Evolutionary conservation across 2,113 vertebrate genomes (phyloP).

Genomic region (Tympanuchus pallidicinctus): DNA sequence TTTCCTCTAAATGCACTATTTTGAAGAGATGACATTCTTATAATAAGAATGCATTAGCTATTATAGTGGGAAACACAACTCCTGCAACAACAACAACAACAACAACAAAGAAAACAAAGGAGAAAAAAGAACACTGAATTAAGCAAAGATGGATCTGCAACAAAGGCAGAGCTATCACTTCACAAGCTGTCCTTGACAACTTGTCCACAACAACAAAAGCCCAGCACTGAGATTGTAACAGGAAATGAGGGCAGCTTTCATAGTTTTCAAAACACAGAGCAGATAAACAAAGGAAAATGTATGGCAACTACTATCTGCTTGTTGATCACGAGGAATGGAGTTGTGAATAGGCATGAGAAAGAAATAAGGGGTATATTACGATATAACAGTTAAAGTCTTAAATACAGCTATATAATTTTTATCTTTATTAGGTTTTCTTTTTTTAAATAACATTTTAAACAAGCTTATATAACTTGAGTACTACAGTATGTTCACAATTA

Average conservation of each 20-base stretch:
- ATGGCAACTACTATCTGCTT: accelerated
- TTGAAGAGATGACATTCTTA: neutral
- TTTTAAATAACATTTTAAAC: neutral
- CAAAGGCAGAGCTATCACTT: neutral
- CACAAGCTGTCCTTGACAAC: neutral
- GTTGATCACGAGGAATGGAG: neutral
- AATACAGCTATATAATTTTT: neutral
- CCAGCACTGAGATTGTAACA: neutral
- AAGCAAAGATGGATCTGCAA: neutral
- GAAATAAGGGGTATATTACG: neutral
- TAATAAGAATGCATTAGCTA: neutral
- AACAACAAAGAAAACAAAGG: neutral
- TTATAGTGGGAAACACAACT: neutral
- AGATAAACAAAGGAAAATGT: neutral
- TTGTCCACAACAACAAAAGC: neutral
- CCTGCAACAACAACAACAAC: neutral
- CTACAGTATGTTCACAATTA: neutral
- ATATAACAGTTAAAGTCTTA: neutral
- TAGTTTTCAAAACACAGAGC: neutral
- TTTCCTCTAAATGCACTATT: neutral
- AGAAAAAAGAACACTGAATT: neutral
- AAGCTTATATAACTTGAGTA: neutral
- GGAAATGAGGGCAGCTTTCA: neutral
- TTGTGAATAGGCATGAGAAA: neutral
- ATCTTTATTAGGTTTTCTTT: neutral